Evolutionary conservation across 64 coral and sea anemone species (phyloP).

Genomic region (Montipora cactus): DNA sequence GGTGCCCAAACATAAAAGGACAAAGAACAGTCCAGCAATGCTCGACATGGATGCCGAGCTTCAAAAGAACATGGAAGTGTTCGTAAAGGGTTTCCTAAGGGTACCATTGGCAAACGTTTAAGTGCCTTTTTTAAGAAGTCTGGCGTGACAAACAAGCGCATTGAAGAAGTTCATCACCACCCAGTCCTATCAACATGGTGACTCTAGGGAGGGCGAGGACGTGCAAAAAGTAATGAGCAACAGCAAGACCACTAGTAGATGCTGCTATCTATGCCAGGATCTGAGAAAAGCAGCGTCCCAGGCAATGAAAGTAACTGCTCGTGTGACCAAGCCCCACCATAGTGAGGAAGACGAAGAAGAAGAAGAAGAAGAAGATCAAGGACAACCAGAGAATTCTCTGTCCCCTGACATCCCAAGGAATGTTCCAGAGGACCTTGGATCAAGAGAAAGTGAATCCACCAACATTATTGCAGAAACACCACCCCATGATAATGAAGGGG

Average conservation of each 20-base stretch:
- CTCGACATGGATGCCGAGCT: not conserved
- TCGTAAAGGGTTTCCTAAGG: not conserved
- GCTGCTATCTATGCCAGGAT: not conserved
- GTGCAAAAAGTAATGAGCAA: not conserved
- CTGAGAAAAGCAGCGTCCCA: not conserved
- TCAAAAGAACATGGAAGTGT: not conserved
- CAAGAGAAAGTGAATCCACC: too few relatives aligned
- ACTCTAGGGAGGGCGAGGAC: not conserved
- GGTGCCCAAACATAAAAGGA: conserved; percentile 1
- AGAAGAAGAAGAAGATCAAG: too few relatives aligned
- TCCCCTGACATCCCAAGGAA: too few relatives aligned
- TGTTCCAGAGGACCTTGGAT: too few relatives aligned
- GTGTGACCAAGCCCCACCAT: not conserved
- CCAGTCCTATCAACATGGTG: not conserved
- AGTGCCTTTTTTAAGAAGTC: not conserved
- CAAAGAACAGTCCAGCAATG: conserved; percentile 25
- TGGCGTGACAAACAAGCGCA: not conserved
- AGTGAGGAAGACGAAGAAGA: too few relatives aligned
- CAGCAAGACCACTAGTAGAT: not conserved
- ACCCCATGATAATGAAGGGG: too few relatives aligned
- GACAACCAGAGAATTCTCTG: too few relatives aligned
- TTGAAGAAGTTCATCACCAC: not conserved
- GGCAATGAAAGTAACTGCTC: not conserved
- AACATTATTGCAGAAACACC: too few relatives aligned
- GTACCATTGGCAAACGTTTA: not conserved